These are phyloP conservation scores for Dryobates pubescens DNA, from an alignment of 2,797 vertebrate species.

Conservation along the genomic window DNA sequence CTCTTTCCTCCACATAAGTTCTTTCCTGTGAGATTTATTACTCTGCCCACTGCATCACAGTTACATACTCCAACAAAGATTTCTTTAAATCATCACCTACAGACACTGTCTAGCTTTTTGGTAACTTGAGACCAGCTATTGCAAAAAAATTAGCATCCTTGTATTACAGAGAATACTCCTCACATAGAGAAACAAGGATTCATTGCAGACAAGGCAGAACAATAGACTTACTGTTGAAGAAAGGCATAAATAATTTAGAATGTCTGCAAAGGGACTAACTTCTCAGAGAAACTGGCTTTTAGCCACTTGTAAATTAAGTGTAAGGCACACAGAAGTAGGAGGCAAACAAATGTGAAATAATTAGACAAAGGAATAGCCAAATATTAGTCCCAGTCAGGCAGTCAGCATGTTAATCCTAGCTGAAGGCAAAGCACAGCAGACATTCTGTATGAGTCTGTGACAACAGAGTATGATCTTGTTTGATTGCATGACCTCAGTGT, in stretches of 20 bases:
- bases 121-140: slow-evolving; percentile 19
- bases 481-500: neutral
- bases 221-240: slow-evolving; percentile 51
- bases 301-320: slow-evolving; percentile 50
- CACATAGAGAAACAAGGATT: slow-evolving; percentile 15
- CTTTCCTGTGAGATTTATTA: neutral
- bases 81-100: slow-evolving; percentile 31
- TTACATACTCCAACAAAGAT: neutral
- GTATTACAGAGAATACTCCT: neutral
- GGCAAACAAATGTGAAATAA: slow-evolving; percentile 6
- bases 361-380: neutral
- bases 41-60: neutral
- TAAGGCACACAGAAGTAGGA: slow-evolving; percentile 1
- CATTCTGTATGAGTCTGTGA: neutral
- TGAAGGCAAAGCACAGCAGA: neutral
- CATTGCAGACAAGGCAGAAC: slow-evolving; percentile 22
- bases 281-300: slow-evolving; percentile 37
- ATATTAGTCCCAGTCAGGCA: neutral
- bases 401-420: neutral
- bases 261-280: slow-evolving; percentile 17
- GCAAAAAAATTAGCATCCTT: neutral
- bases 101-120: neutral
- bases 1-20: accelerated
- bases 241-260: slow-evolving; percentile 58
- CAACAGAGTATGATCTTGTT: neutral